Conservation (phyloP, 2,888 invertebrate genomes). For the Anaspis maculata region DNA sequence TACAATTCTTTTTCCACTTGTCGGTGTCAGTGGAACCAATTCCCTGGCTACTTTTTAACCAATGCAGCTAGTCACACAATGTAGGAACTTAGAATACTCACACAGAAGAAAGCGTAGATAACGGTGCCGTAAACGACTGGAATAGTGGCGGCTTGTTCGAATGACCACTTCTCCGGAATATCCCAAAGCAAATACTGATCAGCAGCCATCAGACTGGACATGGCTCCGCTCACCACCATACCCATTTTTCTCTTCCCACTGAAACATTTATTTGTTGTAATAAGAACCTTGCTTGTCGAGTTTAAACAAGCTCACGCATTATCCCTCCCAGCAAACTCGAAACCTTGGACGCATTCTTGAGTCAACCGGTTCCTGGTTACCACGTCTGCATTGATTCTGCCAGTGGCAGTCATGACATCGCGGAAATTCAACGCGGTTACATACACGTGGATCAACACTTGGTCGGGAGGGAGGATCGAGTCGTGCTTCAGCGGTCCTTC, state of each 20-base stretch:
- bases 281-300: too few species aligned
- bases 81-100: too few species aligned
- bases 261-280: too few species aligned
- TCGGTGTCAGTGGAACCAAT: too few species aligned
- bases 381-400: not conserved
- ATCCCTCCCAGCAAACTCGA: conserved; percentile 38
- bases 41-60: too few species aligned
- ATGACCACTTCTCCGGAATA: conserved; percentile 63
- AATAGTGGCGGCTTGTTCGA: conserved; percentile 65
- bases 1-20: too few species aligned
- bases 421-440: not conserved
- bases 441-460: conserved; percentile 56
- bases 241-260: conserved; percentile 48
- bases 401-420: conserved; percentile 1
- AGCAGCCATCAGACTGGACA: conserved; percentile 53
- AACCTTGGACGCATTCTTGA: not conserved
- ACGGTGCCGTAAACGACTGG: conserved; percentile 59
- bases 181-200: conserved; percentile 51
- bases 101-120: conserved; percentile 45
- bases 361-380: not conserved
- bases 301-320: too few species aligned
- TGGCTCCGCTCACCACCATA: conserved; percentile 47
- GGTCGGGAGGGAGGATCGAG: conserved; percentile 24
- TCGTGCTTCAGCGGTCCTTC: conserved; percentile 55
- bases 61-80: too few species aligned